phyloP scores from a whole-genome alignment of 2,888 invertebrate genomes.

The Buathra laborator region DNA sequence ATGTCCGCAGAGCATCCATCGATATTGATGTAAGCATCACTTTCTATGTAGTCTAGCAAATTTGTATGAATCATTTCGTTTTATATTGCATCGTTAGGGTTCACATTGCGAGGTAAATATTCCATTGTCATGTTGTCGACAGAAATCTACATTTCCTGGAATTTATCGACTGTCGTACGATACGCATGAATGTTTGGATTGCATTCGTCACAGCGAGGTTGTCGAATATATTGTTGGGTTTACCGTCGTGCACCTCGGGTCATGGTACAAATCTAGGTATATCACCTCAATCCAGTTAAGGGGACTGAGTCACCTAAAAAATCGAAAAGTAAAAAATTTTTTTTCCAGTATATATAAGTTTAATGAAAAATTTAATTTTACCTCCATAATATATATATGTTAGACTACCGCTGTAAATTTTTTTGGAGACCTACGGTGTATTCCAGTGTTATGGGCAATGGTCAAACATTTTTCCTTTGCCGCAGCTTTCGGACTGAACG shows the following conservation, averaged over 20 bases:
- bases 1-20: conserved; percentile 32
- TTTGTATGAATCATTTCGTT: conserved; percentile 73
- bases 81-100: conserved; percentile 40
- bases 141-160: not conserved
- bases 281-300: not conserved
- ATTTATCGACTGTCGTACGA: not conserved
- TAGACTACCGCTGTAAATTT: no score
- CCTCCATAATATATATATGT: no score
- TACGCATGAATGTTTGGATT: not conserved
- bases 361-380: no score
- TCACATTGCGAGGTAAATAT: conserved; percentile 69
- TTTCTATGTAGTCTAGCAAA: conserved; percentile 72
- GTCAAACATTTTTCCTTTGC: no score
- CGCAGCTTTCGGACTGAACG: no score
- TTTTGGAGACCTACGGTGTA: no score
- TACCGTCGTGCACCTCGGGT: not conserved
- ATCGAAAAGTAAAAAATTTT: no score
- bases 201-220: not conserved
- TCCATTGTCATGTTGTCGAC: conserved; percentile 55
- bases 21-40: conserved; percentile 67
- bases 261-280: not conserved
- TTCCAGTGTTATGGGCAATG: no score
- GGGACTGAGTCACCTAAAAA: no score
- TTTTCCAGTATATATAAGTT: no score
- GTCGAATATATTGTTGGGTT: not conserved